Evolutionary conservation across 2,888 invertebrate species (phyloP), one percentile per base, ranked within the genome.

Genomic region (Norana najaformis): DNA sequence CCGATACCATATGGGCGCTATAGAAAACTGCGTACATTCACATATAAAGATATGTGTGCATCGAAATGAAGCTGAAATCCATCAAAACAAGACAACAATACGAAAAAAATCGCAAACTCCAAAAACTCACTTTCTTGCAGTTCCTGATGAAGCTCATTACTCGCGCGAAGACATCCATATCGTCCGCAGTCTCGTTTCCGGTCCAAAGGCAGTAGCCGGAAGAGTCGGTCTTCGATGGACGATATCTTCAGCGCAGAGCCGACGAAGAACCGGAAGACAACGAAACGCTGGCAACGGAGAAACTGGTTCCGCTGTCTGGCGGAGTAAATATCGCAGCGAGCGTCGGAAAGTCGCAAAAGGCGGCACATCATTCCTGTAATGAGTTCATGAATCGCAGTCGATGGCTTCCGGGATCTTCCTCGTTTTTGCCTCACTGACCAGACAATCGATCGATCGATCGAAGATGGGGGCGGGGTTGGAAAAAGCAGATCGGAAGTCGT

Each of bases 101-200:
- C 36, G 16, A 36, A 30, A 30, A 18, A 13, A 36, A 23, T 0
- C 18, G 4, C 20, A 35, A 8, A 35, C 36, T 85, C 23, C 18
- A 4, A 37, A 35, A 8, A 35, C 36, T 85, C 23, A 85, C 85
- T 23, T 85, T 85, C 16, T 85, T 85, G 85, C 85, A 85, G n/a
- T 85, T 85, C 14, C 37, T 30, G 36, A 85, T 85, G 85, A 85
- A 85, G 85, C 85, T 85, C 85, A 85, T 85, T 14, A 85, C 11
- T 8, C 85, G 36, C 35, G 85, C 37, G 23, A 85, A 85, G 85
- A 85, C 85, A 23, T 85, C 85, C 85, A 85, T 85, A 20, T 85
- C 35, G 34, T 23, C 1, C 85, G 0, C 23, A 34, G 14, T n/a
- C 69, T 8, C 69, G 30, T n/a, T n/a, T 69, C 69, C 69, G 8